Evolutionary conservation across 2,113 vertebrate species (phyloP), one percentile per base, ranked within the genome.

Genomic region (Lophura nycthemera): DNA sequence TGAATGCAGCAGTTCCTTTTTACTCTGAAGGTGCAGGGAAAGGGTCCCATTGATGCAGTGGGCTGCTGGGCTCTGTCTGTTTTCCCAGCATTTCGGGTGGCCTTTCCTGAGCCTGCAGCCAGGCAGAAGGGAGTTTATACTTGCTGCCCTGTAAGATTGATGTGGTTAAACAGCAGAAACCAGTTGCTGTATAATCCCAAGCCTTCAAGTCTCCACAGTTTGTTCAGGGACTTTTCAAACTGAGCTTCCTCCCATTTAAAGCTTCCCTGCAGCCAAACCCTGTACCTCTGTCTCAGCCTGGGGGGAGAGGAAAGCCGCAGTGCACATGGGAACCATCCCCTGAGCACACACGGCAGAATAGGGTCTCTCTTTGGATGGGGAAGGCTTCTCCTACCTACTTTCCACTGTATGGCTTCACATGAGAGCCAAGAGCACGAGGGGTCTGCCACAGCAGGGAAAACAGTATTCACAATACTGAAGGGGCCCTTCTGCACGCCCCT

Each of bases 371-470:
- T 90, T 59, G 54, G 47, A 76, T 69, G 34, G 13, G 22, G 61
- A 75, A 86, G 77, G 34, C 50, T 83, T 57, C 87, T 83, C 86
- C 63, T 72, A 76, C 87, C 90, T 90, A 20, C 69, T 72, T 87
- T 32, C 40, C 47, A 73, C 74, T 79, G 85, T 77, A 59, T 69
- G 75, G 66, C 47, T 48, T 74, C 2, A 0, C 0, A 1, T 1
- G 0, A 74, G 76, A 91, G 94, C 88, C 91, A 91, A 86, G 34
- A 93, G 60, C 24, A 9, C 29, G 10, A 60, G 56, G 61, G 70
- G 71, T 67, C 73, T 76, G n/a, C n/a, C 54, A 38, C 52, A 86
- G 86, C 89, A 89, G 73, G 69, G 70, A 86, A 95, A 87, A 67
- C 40, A 86, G 66, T 85, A 82, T 74, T 15, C 48, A 30, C 29